These are phyloP conservation scores for Gracilinanus agilis DNA, from an alignment of 2,113 vertebrate genomes.

Conservation along the genomic window DNA sequence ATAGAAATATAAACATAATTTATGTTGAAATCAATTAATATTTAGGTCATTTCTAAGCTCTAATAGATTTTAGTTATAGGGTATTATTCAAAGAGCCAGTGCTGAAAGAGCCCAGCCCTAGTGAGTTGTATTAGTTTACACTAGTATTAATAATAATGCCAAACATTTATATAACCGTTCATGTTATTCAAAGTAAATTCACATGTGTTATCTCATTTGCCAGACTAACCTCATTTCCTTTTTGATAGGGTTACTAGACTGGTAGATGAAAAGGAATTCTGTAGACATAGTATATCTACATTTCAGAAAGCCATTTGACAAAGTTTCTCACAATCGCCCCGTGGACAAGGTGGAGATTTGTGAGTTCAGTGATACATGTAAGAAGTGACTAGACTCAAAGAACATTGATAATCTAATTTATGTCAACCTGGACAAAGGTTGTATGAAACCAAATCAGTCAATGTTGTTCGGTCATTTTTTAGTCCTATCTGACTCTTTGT, in stretches of 20 bases:
- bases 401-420: not conserved
- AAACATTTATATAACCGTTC: not conserved
- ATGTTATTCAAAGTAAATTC: not conserved
- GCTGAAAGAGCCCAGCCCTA: not conserved
- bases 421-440: not conserved
- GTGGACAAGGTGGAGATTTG: not conserved
- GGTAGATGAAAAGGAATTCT: not conserved
- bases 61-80: not conserved
- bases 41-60: not conserved
- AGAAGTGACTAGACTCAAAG: constrained; percentile 1
- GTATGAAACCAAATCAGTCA: not conserved
- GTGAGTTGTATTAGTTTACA: not conserved
- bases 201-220: not conserved
- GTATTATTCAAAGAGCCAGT: not conserved
- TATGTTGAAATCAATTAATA: not conserved
- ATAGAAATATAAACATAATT: not conserved
- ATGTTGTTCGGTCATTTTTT: too few species aligned
- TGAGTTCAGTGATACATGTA: not conserved
- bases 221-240: not conserved
- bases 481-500: too few species aligned
- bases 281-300: constrained; percentile 5
- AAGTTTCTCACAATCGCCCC: not conserved
- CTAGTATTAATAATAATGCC: not conserved
- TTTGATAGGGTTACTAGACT: constrained; percentile 1
- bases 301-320: not conserved